Evolutionary conservation across 2,797 vertebrate genomes (phyloP).

Genomic region (Neomorphus geoffroyi): DNA sequence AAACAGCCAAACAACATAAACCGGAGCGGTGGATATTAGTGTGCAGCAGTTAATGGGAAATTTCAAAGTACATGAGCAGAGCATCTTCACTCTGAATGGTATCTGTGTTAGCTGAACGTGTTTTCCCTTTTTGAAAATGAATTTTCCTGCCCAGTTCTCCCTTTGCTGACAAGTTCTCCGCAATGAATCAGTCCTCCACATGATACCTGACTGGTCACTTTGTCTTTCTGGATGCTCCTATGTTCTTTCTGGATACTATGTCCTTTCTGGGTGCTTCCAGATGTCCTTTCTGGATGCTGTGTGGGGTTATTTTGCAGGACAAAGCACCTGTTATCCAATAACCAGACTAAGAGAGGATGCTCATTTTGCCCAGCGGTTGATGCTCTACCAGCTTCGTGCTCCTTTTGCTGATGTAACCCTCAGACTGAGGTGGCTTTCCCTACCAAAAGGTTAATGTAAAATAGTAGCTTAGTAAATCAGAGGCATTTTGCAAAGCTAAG

Average conservation of each 20-base stretch:
- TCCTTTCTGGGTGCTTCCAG: neutral
- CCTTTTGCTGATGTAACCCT: neutral
- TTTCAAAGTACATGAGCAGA: slow-evolving; percentile 16
- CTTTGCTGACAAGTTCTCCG: neutral
- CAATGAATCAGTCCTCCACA: rapidly evolving
- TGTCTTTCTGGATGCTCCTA: neutral
- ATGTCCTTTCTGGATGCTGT: neutral
- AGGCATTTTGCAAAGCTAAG: neutral
- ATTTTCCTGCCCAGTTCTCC: neutral
- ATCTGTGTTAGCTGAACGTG: neutral
- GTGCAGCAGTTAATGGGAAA: neutral
- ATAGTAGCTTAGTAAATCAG: neutral
- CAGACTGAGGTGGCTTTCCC: rapidly evolving
- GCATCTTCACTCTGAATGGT: neutral
- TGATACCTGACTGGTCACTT: neutral
- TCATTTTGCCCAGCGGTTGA: neutral
- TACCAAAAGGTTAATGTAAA: rapidly evolving
- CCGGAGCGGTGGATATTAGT: neutral
- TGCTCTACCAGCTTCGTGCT: neutral
- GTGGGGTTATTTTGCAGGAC: neutral
- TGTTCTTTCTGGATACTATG: neutral
- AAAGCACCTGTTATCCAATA: rapidly evolving
- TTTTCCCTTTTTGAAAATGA: neutral
- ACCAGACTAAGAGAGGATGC: neutral
- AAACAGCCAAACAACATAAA: neutral